These are phyloP conservation scores for Lucinisca nassula DNA, from an alignment of 2,888 invertebrate genomes.

Conservation along the genomic window DNA sequence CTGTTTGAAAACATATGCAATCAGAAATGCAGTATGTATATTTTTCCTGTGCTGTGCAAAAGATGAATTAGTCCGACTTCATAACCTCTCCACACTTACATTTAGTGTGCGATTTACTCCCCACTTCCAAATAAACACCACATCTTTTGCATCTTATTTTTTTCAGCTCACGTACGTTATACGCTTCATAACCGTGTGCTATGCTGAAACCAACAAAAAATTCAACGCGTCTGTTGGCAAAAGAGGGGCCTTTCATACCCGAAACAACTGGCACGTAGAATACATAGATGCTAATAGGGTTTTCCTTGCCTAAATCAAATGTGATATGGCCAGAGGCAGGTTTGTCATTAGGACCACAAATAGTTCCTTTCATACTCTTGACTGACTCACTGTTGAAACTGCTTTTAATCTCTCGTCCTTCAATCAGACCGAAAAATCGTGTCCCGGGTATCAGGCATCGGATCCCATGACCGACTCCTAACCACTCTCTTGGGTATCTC, in stretches of 20 bases:
- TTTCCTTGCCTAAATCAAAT: slow-evolving; percentile 52
- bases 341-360: slow-evolving; percentile 32
- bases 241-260: slow-evolving; percentile 36
- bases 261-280: slow-evolving; percentile 60
- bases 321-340: slow-evolving; percentile 48
- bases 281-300: slow-evolving; percentile 32
- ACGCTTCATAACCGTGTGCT: slow-evolving; percentile 67
- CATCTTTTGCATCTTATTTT: slow-evolving; percentile 27
- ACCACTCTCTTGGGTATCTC: slow-evolving; percentile 72
- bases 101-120: not conserved
- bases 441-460: slow-evolving; percentile 45
- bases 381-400: not conserved
- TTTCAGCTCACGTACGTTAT: slow-evolving; percentile 38
- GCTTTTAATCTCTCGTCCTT: slow-evolving; percentile 28
- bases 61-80: not conserved
- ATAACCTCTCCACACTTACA: not conserved
- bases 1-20: no score
- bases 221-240: slow-evolving; percentile 51
- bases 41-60: no score
- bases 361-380: slow-evolving; percentile 29
- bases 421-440: slow-evolving; percentile 50
- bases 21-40: no score
- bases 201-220: slow-evolving; percentile 61
- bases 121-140: not conserved
- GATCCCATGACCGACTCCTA: slow-evolving; percentile 45